Evolutionary conservation across 2,888 invertebrate genomes (phyloP).

Genomic region (Lasioglossum malachurum): DNA sequence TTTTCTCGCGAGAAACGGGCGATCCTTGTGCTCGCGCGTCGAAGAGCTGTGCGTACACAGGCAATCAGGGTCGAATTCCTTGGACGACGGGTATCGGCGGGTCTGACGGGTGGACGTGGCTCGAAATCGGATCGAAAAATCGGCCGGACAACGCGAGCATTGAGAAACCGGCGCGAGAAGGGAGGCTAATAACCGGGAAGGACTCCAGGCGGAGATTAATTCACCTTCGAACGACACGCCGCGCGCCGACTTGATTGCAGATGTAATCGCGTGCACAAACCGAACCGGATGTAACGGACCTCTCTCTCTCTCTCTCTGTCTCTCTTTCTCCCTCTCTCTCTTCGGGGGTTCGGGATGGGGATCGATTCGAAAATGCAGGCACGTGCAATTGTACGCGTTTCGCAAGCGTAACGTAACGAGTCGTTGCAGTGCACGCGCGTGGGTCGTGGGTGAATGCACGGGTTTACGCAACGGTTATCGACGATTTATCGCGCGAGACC

Average conservation of each 20-base stretch:
- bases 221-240: slow-evolving; percentile 31
- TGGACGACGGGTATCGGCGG: not conserved
- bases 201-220: slow-evolving; percentile 19
- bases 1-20: not conserved
- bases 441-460: slow-evolving; percentile 61
- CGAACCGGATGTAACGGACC: slow-evolving; percentile 64
- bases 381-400: slow-evolving; percentile 65
- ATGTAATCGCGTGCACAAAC: slow-evolving; percentile 41
- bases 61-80: not conserved
- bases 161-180: not conserved
- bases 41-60: not conserved
- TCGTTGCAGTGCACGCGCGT: slow-evolving; percentile 43
- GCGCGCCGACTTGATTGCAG: slow-evolving; percentile 38
- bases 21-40: not conserved
- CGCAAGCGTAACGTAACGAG: slow-evolving; percentile 59
- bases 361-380: slow-evolving; percentile 61
- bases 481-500: slow-evolving; percentile 10
- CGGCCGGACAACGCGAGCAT: slow-evolving; percentile 20
- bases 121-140: slow-evolving; percentile 12
- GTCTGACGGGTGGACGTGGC: not conserved
- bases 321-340: not conserved
- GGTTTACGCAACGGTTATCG: slow-evolving; percentile 48
- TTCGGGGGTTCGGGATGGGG: slow-evolving; percentile 24
- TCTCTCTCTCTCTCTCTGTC: not conserved
- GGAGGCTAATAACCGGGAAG: slow-evolving; percentile 18